These are phyloP conservation scores for Lepus europaeus DNA, from an alignment of 2,113 vertebrate genomes.

Conservation along the genomic window DNA sequence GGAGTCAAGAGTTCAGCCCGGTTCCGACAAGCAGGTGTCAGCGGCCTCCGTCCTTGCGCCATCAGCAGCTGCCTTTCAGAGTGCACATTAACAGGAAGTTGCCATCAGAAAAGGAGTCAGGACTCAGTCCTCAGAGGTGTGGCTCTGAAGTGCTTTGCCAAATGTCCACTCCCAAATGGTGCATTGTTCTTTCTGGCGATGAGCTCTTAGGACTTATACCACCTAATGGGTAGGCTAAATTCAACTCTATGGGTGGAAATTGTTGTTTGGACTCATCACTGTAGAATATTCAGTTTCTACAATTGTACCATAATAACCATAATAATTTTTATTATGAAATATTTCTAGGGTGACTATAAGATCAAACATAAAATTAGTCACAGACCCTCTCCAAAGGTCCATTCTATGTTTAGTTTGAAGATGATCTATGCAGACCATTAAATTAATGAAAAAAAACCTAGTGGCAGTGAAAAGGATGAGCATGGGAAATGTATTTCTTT, in stretches of 20 bases:
- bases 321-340: slow-evolving; percentile 62
- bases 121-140: too few species aligned
- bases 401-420: slow-evolving; percentile 18
- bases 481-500: neutral
- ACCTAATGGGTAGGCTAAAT: neutral
- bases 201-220: neutral
- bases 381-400: slow-evolving; percentile 33
- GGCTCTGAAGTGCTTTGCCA: too few species aligned
- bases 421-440: neutral
- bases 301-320: neutral
- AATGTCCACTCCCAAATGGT: neutral
- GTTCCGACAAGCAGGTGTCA: too few species aligned
- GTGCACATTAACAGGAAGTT: too few species aligned
- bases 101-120: too few species aligned
- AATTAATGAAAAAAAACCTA: slow-evolving; percentile 34
- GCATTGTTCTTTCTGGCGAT: neutral
- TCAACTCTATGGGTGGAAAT: neutral
- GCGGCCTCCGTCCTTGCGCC: too few species aligned
- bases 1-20: too few species aligned
- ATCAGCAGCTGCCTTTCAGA: too few species aligned
- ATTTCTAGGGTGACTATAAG: slow-evolving; percentile 1
- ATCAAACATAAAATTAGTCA: slow-evolving; percentile 64
- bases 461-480: neutral
- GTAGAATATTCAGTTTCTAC: neutral
- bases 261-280: slow-evolving; percentile 7